Percentiles rank a stretch among this genome's conserved stretches.
phyloP scores from a whole-genome alignment of 2,113 vertebrate species.

The Cyanistes caeruleus region DNA sequence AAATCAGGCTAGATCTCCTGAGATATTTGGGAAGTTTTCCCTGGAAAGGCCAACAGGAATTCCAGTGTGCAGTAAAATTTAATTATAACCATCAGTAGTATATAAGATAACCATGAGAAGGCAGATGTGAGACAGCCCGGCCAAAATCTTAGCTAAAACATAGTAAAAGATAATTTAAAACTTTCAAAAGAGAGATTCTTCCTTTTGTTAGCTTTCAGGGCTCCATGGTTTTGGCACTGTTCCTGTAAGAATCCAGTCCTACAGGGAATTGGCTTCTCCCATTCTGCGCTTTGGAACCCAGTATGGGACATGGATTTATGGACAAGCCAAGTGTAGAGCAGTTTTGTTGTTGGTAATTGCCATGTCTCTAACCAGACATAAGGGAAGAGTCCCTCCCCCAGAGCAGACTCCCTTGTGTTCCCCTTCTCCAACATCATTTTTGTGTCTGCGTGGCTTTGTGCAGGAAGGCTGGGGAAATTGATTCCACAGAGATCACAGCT shows the following conservation, averaged over 20 bases:
- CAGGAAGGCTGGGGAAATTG: not conserved
- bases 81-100: not conserved
- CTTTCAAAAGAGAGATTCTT: not conserved
- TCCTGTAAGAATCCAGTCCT: not conserved
- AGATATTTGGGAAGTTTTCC: not conserved
- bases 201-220: not conserved
- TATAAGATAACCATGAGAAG: not conserved
- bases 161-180: not conserved
- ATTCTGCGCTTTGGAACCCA: not conserved
- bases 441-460: not conserved
- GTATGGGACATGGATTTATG: not conserved
- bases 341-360: not conserved
- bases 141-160: not conserved
- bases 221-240: not conserved
- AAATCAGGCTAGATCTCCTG: not conserved
- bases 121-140: not conserved
- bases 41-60: not conserved
- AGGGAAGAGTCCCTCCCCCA: not conserved
- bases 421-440: not conserved
- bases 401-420: not conserved
- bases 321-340: not conserved
- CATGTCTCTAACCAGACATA: not conserved
- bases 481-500: not conserved
- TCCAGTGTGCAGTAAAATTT: not conserved
- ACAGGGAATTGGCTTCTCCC: not conserved